Evolutionary conservation across 2,797 vertebrate genomes (phyloP).

Genomic region (Garrulus glandarius): DNA sequence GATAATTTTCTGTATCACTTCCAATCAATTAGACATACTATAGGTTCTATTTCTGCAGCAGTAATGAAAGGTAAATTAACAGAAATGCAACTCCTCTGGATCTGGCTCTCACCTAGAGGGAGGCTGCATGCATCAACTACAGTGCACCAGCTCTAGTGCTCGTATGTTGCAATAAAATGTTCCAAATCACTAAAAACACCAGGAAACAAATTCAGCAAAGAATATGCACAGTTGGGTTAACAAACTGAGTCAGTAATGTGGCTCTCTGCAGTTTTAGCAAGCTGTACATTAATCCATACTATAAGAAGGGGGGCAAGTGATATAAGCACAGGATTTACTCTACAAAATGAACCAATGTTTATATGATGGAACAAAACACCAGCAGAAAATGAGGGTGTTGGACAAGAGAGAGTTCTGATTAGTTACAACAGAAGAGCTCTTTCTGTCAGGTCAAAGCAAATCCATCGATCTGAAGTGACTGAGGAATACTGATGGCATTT

Average conservation of each 20-base stretch:
- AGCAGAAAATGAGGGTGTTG: background rate
- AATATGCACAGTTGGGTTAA: background rate
- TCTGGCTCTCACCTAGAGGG: background rate
- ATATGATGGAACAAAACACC: background rate
- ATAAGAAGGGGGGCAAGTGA: background rate
- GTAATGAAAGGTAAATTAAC: background rate
- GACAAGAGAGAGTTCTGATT: background rate
- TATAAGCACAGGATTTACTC: background rate
- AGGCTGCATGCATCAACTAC: background rate
- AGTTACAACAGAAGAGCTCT: background rate
- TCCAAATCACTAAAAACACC: background rate
- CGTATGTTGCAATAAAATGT: background rate
- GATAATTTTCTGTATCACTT: background rate
- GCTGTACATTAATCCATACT: background rate
- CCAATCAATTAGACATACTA: background rate
- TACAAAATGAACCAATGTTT: background rate
- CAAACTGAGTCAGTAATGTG: background rate
- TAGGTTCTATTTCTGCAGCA: background rate
- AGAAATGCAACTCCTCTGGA: background rate
- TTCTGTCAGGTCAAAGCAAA: background rate
- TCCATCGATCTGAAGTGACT: background rate
- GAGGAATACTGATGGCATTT: background rate
- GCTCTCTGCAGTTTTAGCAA: background rate
- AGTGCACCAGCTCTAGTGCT: background rate
- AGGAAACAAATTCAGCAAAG: background rate